Base-by-base conservation (phyloP, 2,888 invertebrate species). In the Drosophila nigritarsus region DNA sequence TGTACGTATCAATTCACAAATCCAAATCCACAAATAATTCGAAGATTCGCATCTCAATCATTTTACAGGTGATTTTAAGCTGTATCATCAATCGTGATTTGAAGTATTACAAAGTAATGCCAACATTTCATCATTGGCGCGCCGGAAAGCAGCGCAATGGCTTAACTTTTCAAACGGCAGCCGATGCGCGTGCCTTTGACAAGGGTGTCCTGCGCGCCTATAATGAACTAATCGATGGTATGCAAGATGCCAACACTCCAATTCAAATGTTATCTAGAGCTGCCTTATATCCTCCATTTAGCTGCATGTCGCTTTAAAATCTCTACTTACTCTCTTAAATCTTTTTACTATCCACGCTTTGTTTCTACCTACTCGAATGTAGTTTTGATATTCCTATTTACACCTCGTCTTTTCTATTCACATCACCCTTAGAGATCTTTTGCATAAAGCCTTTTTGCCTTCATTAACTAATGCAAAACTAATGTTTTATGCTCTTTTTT, bases 101-200 rank as follows among this genome's bases (percentile, higher is more conserved):
- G 93, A 97, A 98, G 93, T 99, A 99, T 94, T 97, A 98, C 94
- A 98, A 98, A 94, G 98, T 98, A 90, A 99, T 98, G 97, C 99
- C 99, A 38, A 98, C 98, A 53, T 99, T 99, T 95, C 98, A 99
- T 94, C 99, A 99, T 94, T 99, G 99, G 99, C 96, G 96, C 92
- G 98, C 98, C 27, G 98, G 98, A 68, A 98, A 98, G 94, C 97
- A 98, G 94, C 96, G 97, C 83, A 99, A 98, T 94, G 99, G 99
- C 58, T 95, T 99, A 84, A 98, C 98, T 61, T 99, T 99, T 94
- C 98, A 98, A 93, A 98, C 98, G 61, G 98, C 98, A 42, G 98
- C 98, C 11, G 97, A 99, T 94, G 98, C 98, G 40, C 94, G 98
- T 77, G 98, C 98, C 63, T 99, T 99, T 93, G 98, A 98, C 92